Evolutionary conservation across 2,797 vertebrate genomes (phyloP).

Genomic region (Xerus rutilus): DNA sequence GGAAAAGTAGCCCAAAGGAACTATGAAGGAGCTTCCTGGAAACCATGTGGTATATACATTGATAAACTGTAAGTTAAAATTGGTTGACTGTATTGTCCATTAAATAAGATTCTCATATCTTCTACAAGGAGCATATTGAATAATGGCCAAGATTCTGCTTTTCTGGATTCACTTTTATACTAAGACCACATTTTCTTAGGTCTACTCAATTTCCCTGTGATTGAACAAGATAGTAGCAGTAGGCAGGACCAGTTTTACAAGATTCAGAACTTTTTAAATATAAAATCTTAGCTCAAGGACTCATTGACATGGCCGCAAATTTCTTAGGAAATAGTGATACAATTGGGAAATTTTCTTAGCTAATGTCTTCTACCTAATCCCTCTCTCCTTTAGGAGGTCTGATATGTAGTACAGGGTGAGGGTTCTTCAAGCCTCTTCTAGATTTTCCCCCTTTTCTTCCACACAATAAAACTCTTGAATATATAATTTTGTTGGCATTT

Average conservation of each 20-base stretch:
- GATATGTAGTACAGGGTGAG: not conserved
- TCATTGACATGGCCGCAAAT: not conserved
- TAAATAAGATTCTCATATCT: not conserved
- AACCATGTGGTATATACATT: not conserved
- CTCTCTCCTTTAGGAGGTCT: not conserved
- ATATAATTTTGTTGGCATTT: not conserved
- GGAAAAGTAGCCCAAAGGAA: not conserved
- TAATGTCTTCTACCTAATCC: not conserved
- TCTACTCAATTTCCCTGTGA: not conserved
- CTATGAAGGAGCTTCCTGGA: not conserved
- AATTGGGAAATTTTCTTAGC: not conserved
- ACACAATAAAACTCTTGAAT: not conserved
- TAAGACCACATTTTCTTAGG: not conserved
- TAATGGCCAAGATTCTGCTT: not conserved
- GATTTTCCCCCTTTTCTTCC: not conserved
- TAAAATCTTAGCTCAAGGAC: not conserved
- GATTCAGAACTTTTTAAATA: not conserved
- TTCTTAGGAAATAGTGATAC: not conserved
- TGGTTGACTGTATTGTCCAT: not conserved
- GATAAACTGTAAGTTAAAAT: not conserved
- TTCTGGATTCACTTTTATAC: not conserved
- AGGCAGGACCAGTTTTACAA: not conserved
- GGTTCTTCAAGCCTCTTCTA: not conserved
- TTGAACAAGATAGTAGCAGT: not conserved
- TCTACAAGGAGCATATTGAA: not conserved